Evolutionary conservation across 2,888 invertebrate species (phyloP).

Genomic region (Drosophila lacicola): DNA sequence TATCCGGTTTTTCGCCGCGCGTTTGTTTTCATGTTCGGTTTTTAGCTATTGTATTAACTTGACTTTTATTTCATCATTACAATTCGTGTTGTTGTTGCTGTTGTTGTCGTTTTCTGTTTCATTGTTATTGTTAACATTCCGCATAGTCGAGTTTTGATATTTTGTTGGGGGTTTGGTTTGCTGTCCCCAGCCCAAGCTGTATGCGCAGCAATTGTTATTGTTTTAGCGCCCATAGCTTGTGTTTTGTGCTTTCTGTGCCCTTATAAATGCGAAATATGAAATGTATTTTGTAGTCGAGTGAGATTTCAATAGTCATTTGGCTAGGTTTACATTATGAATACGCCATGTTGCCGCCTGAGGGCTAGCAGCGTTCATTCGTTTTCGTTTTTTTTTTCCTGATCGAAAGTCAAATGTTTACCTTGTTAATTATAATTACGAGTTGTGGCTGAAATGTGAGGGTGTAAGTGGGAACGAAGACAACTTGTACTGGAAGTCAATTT

Average conservation of each 20-base stretch:
- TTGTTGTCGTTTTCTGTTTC: slow-evolving; percentile 43
- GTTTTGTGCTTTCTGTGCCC: slow-evolving; percentile 16
- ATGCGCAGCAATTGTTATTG: slow-evolving; percentile 32
- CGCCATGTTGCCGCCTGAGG: slow-evolving; percentile 43
- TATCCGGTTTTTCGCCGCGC: slow-evolving; percentile 59
- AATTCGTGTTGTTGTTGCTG: slow-evolving; percentile 45
- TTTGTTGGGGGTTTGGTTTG: slow-evolving; percentile 11
- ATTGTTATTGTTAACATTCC: slow-evolving; percentile 75
- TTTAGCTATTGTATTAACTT: slow-evolving; percentile 75
- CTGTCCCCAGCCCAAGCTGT: slow-evolving; percentile 2
- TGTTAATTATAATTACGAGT: slow-evolving; percentile 66
- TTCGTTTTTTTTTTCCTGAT: slow-evolving; percentile 41
- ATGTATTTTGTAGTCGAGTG: slow-evolving; percentile 33
- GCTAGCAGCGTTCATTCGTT: slow-evolving; percentile 1
- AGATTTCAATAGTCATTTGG: slow-evolving; percentile 48
- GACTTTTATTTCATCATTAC: slow-evolving; percentile 80
- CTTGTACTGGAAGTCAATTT: background rate
- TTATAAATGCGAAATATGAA: slow-evolving; percentile 40
- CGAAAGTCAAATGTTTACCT: slow-evolving; percentile 53
- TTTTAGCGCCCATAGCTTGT: slow-evolving; percentile 24
- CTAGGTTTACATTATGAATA: slow-evolving; percentile 31
- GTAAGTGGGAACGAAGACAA: slow-evolving; percentile 22
- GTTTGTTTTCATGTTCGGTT: slow-evolving; percentile 66
- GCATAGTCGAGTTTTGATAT: slow-evolving; percentile 54
- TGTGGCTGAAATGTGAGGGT: slow-evolving; percentile 21